Percentiles rank a stretch among this genome's conserved stretches.
Conservation (phyloP, 2,797 vertebrate genomes). For the Myotis pilosus region DNA sequence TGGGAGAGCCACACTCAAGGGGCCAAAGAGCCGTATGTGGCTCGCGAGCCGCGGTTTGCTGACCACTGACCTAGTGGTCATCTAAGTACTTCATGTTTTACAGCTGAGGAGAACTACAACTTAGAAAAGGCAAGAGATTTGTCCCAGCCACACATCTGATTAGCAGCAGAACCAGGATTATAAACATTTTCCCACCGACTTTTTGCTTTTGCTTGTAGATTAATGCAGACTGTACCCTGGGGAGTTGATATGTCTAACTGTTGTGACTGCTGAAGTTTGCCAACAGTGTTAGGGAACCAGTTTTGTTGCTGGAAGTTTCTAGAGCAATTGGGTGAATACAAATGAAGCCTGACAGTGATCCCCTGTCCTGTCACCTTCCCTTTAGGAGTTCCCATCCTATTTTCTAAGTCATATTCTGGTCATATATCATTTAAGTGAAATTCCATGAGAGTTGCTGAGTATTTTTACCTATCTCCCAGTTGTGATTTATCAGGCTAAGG, state of each 20-base stretch:
- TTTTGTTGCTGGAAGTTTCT: slow-evolving; percentile 22
- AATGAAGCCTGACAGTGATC: background rate
- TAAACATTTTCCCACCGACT: background rate
- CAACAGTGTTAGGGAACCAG: background rate
- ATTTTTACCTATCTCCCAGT: background rate
- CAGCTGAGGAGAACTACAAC: background rate
- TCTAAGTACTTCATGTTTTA: background rate
- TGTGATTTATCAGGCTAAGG: background rate
- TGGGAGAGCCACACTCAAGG: no score
- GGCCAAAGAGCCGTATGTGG: no score
- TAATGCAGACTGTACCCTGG: background rate
- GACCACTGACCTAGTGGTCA: background rate
- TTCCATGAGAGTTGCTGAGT: background rate
- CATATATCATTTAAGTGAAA: background rate
- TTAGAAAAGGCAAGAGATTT: background rate
- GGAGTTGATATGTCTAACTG: background rate
- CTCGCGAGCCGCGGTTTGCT: no score
- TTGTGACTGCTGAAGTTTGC: background rate
- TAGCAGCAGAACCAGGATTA: background rate
- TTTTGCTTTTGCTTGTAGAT: background rate
- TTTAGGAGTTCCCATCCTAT: background rate
- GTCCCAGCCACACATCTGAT: background rate
- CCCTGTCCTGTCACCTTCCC: background rate
- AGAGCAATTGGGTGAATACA: background rate
- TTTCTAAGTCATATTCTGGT: background rate